These are phyloP conservation scores for Pristionchus arcanus DNA, from an alignment of 2,888 invertebrate species.

Conservation along the genomic window DNA sequence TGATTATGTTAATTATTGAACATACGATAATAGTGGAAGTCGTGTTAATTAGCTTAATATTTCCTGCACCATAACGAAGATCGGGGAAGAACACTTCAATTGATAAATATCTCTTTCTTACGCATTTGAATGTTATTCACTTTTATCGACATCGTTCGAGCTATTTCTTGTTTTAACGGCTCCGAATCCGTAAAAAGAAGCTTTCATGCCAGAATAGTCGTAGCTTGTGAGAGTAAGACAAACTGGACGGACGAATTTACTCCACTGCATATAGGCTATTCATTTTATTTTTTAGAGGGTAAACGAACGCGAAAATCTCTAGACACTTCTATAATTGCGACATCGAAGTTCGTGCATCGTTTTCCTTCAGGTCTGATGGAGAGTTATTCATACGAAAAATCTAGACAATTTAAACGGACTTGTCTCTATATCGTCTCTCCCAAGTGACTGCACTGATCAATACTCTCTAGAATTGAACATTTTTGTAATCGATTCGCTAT, in stretches of 20 bases:
- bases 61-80: not conserved
- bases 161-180: not conserved
- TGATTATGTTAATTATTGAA: not conserved
- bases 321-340: not conserved
- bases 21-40: not conserved
- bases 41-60: not conserved
- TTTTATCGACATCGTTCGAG: too few species aligned
- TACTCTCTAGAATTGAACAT: not conserved
- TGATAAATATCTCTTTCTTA: not conserved
- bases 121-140: not conserved
- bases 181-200: not conserved
- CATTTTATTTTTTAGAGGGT: not conserved
- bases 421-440: constrained; percentile 28
- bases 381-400: not conserved
- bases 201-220: not conserved
- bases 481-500: not conserved
- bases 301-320: not conserved
- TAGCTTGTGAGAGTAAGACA: not conserved
- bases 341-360: constrained; percentile 23
- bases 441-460: not conserved
- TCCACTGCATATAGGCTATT: not conserved
- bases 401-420: not conserved
- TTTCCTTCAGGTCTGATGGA: not conserved
- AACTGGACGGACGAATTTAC: not conserved
- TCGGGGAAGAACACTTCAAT: not conserved